These are phyloP conservation scores for Megalurothrips usitatus DNA, from an alignment of 2,888 invertebrate genomes.

Conservation along the genomic window DNA sequence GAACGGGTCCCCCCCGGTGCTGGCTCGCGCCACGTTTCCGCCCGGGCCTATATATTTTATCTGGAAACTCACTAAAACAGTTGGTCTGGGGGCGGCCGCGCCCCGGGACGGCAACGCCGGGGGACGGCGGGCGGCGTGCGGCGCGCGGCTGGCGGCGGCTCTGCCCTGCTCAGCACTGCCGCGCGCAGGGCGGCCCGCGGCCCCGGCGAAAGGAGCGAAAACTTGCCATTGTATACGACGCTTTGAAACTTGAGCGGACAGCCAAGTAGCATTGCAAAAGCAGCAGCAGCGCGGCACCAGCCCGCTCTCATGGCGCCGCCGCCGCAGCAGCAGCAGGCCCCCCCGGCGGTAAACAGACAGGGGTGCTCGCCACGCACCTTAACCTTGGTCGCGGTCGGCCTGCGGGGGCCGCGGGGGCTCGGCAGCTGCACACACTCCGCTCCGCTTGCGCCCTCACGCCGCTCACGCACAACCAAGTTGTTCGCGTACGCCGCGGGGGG, in stretches of 20 bases:
- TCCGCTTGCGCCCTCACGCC: neutral
- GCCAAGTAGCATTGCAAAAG: neutral
- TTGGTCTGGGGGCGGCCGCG: neutral
- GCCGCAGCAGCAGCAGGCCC: neutral
- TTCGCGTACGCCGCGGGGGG: too few relatives aligned
- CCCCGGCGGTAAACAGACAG: neutral
- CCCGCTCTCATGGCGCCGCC: neutral
- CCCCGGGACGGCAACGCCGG: too few relatives aligned
- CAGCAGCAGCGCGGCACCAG: neutral
- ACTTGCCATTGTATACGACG: conserved; percentile 18
- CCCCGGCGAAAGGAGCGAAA: neutral
- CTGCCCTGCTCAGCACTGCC: too few relatives aligned
- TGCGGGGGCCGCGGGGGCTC: neutral
- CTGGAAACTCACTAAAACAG: conserved; percentile 3
- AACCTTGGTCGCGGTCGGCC: neutral
- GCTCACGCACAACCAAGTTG: too few relatives aligned
- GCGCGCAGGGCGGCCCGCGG: neutral
- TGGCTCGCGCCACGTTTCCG: neutral
- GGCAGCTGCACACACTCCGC: neutral
- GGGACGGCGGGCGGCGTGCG: neutral
- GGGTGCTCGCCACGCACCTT: neutral
- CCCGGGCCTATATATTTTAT: neutral
- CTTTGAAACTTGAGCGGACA: neutral
- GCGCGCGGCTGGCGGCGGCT: too few relatives aligned
- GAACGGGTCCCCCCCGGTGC: too few relatives aligned